These are phyloP conservation scores for Parambassis ranga DNA, from an alignment of 2,797 vertebrate species.

Conservation along the genomic window DNA sequence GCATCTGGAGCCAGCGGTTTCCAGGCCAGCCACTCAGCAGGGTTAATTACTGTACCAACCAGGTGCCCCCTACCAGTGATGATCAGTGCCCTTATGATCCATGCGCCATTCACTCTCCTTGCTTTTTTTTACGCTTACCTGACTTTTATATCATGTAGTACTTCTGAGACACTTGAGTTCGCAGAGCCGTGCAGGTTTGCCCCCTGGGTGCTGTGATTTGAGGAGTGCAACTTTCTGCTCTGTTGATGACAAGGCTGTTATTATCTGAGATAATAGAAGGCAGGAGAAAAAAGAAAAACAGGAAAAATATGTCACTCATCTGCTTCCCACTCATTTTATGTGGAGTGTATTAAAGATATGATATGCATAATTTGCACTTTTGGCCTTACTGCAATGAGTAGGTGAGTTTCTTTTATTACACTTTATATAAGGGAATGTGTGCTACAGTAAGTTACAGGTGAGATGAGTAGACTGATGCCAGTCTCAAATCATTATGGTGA, in stretches of 20 bases:
- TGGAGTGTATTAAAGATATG: constrained; percentile 4
- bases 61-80: constrained; percentile 48
- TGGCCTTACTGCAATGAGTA: constrained; percentile 12
- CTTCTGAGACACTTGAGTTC: constrained; percentile 35
- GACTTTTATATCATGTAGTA: constrained; percentile 56
- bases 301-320: constrained; percentile 53
- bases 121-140: constrained; percentile 57
- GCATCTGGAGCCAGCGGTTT: constrained; percentile 56
- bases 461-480: too few relatives aligned
- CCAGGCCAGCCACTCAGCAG: constrained; percentile 57
- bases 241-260: constrained; percentile 66
- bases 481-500: too few relatives aligned
- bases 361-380: constrained; percentile 22
- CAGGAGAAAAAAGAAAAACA: not conserved
- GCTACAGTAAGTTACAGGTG: too few relatives aligned
- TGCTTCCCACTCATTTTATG: constrained; percentile 40
- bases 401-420: too few relatives aligned
- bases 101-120: constrained; percentile 54
- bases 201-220: constrained; percentile 47
- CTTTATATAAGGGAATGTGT: too few relatives aligned
- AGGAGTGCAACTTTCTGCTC: constrained; percentile 69
- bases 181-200: constrained; percentile 33
- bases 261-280: constrained; percentile 57
- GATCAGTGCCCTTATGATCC: constrained; percentile 46
- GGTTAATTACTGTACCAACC: constrained; percentile 73